Evolutionary conservation across 2,113 vertebrate species (phyloP).

Genomic region (Muntiacus muntjak): DNA sequence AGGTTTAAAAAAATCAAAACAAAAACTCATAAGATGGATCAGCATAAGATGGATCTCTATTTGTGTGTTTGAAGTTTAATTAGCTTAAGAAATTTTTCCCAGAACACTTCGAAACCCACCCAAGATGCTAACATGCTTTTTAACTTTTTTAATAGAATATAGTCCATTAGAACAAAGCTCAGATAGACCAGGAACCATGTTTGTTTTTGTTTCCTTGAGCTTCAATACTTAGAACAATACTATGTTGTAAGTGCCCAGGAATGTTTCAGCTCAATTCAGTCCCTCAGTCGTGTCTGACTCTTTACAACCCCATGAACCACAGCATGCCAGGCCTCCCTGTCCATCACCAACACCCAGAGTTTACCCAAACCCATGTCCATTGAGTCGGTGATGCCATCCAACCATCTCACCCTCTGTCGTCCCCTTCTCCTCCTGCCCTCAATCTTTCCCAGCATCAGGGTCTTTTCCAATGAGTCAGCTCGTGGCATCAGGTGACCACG

Average conservation of each 20-base stretch:
- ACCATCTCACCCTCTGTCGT: not conserved
- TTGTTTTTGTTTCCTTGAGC: not conserved
- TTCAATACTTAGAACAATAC: not conserved
- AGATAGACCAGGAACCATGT: not conserved
- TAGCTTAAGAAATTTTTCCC: not conserved
- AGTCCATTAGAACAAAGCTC: not conserved
- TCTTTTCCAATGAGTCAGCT: not conserved
- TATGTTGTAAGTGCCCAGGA: not conserved
- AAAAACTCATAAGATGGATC: not conserved
- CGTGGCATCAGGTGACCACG: not conserved
- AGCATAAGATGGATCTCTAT: not conserved
- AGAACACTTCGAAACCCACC: not conserved
- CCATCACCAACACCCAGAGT: not conserved
- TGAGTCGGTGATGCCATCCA: not conserved
- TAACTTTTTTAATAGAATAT: not conserved
- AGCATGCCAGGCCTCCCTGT: not conserved
- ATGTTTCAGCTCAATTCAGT: not conserved
- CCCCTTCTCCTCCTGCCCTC: not conserved
- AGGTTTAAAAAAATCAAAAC: not conserved
- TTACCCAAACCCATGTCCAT: not conserved
- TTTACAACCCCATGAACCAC: rapidly evolving
- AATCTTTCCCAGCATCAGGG: not conserved
- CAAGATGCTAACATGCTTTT: not conserved
- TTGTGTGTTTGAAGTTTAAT: not conserved
- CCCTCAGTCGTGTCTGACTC: not conserved